A percentile compares a stretch with the other conserved stretches of the same genome.
These are phyloP conservation scores for Plutomurus gul DNA, from an alignment of 1,140 invertebrate species.

Conservation along the genomic window DNA sequence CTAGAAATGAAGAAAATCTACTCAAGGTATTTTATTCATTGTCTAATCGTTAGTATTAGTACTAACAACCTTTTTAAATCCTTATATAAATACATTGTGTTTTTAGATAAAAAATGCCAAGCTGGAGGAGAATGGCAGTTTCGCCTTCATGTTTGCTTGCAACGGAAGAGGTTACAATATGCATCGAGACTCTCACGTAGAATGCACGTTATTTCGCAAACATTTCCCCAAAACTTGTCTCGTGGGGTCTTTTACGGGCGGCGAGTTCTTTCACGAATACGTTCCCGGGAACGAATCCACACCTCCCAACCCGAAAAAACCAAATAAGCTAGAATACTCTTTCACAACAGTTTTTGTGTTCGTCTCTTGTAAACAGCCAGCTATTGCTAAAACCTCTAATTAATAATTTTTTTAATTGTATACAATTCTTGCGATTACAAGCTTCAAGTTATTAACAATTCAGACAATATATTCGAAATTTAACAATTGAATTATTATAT, in stretches of 20 bases:
- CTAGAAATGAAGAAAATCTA: slow-evolving; percentile 28
- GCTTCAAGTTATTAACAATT: no score
- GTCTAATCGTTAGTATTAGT: background rate
- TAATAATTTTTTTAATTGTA: background rate
- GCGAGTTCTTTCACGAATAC: slow-evolving; percentile 58
- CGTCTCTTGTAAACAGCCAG: slow-evolving; percentile 10
- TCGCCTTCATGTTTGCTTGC: slow-evolving; percentile 68
- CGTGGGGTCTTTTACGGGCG: slow-evolving; percentile 66
- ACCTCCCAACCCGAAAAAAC: slow-evolving; percentile 5
- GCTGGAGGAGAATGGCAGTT: slow-evolving; percentile 56
- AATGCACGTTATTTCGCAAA: slow-evolving; percentile 64
- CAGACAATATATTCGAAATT: no score
- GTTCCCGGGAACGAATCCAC: background rate
- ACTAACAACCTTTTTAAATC: background rate
- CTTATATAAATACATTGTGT: slow-evolving; percentile 19
- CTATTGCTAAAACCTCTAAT: background rate
- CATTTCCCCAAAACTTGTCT: slow-evolving; percentile 65
- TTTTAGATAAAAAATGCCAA: slow-evolving; percentile 56
- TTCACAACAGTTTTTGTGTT: slow-evolving; percentile 46
- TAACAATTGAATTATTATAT: no score
- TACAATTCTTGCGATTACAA: no score
- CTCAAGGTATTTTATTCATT: slow-evolving; percentile 9
- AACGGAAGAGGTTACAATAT: slow-evolving; percentile 60
- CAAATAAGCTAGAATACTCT: slow-evolving; percentile 8
- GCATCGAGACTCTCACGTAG: slow-evolving; percentile 60